Percentiles rank a stretch among this genome's conserved stretches.
These are phyloP conservation scores for Halcyon malimbica DNA, from an alignment of 2,113 vertebrate genomes.

Conservation along the genomic window DNA sequence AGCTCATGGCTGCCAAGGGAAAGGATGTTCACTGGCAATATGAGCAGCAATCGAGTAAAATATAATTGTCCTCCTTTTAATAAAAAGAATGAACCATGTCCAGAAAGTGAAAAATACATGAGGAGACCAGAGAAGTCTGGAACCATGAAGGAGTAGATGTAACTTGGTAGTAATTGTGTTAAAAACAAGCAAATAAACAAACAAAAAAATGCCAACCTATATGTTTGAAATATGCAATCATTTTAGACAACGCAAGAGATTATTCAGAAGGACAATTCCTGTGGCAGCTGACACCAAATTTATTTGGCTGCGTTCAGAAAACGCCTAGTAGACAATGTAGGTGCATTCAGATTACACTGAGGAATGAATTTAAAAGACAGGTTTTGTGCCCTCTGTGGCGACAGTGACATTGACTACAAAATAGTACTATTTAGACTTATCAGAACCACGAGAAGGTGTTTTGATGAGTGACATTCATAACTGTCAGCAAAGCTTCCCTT, in stretches of 20 bases:
- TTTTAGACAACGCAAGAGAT: not conserved
- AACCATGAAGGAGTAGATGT: not conserved
- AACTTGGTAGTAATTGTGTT: not conserved
- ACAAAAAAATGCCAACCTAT: not conserved
- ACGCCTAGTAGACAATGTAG: not conserved
- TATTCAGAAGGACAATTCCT: not conserved
- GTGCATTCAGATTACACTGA: not conserved
- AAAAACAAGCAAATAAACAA: not conserved
- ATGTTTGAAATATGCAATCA: not conserved
- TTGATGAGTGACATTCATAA: conserved; percentile 30
- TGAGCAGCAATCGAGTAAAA: not conserved
- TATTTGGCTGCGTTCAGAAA: not conserved
- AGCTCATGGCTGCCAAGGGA: not conserved
- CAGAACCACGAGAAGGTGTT: not conserved
- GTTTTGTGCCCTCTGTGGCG: not conserved
- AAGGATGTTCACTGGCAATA: not conserved
- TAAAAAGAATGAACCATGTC: not conserved
- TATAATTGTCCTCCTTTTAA: not conserved
- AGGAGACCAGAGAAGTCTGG: not conserved
- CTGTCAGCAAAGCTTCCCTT: not conserved
- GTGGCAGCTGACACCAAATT: conserved; percentile 10
- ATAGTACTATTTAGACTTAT: not conserved
- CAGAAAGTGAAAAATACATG: not conserved
- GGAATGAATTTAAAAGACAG: not conserved
- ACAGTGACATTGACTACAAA: conserved; percentile 38